Evolutionary conservation across 2,113 vertebrate genomes (phyloP).

Genomic region (Erpornis zantholeuca): DNA sequence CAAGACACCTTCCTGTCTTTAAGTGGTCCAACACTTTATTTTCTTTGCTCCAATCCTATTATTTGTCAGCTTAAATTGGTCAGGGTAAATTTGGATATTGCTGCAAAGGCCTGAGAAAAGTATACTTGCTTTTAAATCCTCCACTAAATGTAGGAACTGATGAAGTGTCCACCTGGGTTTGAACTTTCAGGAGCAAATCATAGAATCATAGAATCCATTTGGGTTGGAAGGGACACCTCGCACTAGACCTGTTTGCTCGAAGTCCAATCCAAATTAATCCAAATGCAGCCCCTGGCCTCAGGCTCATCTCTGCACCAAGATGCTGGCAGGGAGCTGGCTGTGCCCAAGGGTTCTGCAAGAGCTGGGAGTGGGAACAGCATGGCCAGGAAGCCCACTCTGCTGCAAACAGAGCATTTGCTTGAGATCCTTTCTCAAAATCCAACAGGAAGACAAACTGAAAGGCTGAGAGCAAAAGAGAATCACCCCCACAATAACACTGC

Average conservation of each 20-base stretch:
- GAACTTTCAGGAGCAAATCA: neutral
- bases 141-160: neutral
- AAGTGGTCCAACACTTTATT: neutral
- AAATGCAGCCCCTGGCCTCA: neutral
- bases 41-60: neutral
- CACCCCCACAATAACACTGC: neutral
- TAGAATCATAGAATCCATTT: neutral
- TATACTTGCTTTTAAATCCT: neutral
- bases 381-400: neutral
- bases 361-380: neutral
- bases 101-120: neutral
- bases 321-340: neutral
- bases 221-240: neutral
- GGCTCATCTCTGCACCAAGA: neutral
- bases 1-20: neutral
- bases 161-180: neutral
- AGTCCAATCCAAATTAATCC: neutral
- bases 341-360: neutral
- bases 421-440: neutral
- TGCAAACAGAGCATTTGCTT: neutral
- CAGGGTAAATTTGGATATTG: neutral
- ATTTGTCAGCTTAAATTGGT: rapidly evolving
- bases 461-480: neutral
- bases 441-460: neutral
- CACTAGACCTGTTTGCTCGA: neutral